Percentiles rank a stretch among this genome's conserved stretches.
phyloP scores from a whole-genome alignment of 2,113 vertebrate genomes.

The Percopsis transmontana region DNA sequence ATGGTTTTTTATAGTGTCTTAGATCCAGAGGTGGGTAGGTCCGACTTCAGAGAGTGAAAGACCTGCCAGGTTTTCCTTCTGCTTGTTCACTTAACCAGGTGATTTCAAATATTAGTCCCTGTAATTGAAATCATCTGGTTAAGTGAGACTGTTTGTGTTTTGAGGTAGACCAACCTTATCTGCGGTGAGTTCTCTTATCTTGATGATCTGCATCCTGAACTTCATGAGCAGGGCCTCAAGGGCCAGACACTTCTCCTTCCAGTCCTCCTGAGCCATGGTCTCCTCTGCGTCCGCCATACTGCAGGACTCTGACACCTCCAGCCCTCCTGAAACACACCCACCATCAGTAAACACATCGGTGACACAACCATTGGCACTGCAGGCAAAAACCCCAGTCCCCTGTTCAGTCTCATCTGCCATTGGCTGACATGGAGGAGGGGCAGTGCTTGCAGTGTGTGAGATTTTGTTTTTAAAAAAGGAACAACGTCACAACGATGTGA shows the following conservation, averaged over 20 bases:
- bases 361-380: background rate
- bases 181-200: constrained; percentile 92
- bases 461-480: background rate
- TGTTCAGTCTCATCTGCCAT: constrained; percentile 1
- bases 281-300: constrained; percentile 88
- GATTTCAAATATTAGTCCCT: too few relatives aligned
- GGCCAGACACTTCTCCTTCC: constrained; percentile 92
- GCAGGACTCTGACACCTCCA: constrained; percentile 18
- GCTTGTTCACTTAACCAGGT: too few relatives aligned
- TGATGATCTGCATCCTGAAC: constrained; percentile 93
- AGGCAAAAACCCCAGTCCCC: background rate
- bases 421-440: background rate
- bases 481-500: background rate
- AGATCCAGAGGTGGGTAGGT: too few relatives aligned
- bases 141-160: too few relatives aligned
- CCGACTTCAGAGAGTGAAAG: too few relatives aligned
- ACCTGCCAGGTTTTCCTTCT: too few relatives aligned
- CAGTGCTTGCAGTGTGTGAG: background rate
- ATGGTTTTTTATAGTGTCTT: too few relatives aligned
- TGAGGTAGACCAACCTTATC: too few relatives aligned
- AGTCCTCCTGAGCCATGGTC: constrained; percentile 82
- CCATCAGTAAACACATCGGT: constrained; percentile 1
- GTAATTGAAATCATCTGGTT: too few relatives aligned
- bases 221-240: constrained; percentile 94
- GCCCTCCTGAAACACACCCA: constrained; percentile 3